Evolutionary conservation across 2,113 vertebrate genomes (phyloP).

Genomic region (Syngnathoides biaculeatus): DNA sequence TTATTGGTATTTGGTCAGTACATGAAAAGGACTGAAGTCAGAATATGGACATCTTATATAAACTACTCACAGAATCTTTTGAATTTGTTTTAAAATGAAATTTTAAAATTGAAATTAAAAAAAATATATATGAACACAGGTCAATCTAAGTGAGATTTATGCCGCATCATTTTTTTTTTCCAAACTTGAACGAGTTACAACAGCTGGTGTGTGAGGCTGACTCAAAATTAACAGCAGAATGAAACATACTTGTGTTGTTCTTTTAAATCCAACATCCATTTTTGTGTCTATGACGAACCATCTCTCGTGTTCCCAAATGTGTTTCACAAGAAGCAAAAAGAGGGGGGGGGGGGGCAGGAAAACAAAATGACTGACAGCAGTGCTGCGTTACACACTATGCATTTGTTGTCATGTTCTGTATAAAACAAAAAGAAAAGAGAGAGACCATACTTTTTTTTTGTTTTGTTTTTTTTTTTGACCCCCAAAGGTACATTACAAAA

Average conservation of each 20-base stretch:
- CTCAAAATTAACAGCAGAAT: slow-evolving; percentile 80
- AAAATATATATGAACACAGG: slow-evolving; percentile 66
- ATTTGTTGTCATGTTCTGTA: slow-evolving; percentile 62
- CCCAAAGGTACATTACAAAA: slow-evolving; percentile 76
- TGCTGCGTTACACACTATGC: slow-evolving; percentile 60
- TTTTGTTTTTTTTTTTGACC: no score
- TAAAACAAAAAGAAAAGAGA: slow-evolving; percentile 53
- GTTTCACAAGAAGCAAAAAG: slow-evolving; percentile 81
- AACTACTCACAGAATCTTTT: slow-evolving; percentile 88
- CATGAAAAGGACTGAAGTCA: slow-evolving; percentile 98
- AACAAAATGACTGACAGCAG: slow-evolving; percentile 61
- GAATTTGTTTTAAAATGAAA: slow-evolving; percentile 76
- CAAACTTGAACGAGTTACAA: slow-evolving; percentile 85
- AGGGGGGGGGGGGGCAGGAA: slow-evolving; percentile 49
- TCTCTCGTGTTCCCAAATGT: slow-evolving; percentile 78
- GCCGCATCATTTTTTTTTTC: slow-evolving; percentile 51
- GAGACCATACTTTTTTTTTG: slow-evolving; percentile 38
- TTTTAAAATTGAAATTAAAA: slow-evolving; percentile 84
- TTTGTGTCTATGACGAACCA: slow-evolving; percentile 80
- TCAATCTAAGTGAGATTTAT: slow-evolving; percentile 77
- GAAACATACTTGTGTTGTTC: slow-evolving; percentile 65
- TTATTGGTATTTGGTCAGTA: slow-evolving; percentile 99
- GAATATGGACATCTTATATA: slow-evolving; percentile 92
- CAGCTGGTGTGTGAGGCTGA: slow-evolving; percentile 79
- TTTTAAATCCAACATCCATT: slow-evolving; percentile 89